Evolutionary conservation across 2,113 vertebrate species (phyloP).

Genomic region (Callithrix jacchus): DNA sequence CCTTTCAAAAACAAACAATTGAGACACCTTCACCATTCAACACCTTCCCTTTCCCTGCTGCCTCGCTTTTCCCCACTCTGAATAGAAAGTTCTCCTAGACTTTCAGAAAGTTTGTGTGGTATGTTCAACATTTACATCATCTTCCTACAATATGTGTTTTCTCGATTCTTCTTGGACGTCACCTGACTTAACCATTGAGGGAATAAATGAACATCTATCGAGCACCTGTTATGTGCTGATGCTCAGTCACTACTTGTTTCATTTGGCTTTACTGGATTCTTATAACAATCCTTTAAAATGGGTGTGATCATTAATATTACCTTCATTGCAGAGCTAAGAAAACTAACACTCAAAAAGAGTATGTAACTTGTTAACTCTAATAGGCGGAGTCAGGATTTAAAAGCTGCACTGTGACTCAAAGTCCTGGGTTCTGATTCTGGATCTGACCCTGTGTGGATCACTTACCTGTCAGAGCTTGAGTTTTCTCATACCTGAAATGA

Average conservation of each 20-base stretch:
- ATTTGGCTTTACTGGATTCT: not conserved
- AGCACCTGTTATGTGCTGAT: not conserved
- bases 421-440: not conserved
- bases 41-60: not conserved
- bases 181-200: not conserved
- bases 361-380: not conserved
- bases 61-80: not conserved
- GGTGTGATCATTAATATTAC: not conserved
- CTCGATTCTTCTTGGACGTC: not conserved
- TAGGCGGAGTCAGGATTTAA: not conserved
- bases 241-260: not conserved
- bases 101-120: not conserved
- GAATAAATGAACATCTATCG: not conserved
- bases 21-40: not conserved
- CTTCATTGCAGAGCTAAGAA: not conserved
- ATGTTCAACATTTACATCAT: not conserved
- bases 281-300: not conserved
- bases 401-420: not conserved
- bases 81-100: not conserved
- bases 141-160: not conserved
- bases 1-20: slow-evolving; percentile 52
- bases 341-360: not conserved
- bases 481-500: not conserved
- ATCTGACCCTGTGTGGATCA: not conserved
- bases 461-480: not conserved